Conservation (phyloP, 2,113 vertebrate genomes). For the Microcebus murinus region DNA sequence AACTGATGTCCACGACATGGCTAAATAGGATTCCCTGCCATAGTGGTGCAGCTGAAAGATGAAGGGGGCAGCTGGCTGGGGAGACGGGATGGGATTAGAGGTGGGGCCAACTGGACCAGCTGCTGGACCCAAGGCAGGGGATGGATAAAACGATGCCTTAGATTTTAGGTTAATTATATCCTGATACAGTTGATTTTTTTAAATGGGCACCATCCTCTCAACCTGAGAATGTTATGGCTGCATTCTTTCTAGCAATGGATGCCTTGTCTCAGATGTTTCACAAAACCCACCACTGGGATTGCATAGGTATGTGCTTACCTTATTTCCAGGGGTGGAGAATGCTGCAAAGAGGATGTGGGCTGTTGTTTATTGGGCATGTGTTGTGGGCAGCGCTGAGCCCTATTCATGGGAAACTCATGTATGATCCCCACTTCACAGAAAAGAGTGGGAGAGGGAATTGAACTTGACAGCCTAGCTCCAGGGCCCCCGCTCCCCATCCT, state of each 20-base stretch:
- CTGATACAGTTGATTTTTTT: neutral
- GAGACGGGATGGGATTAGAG: neutral
- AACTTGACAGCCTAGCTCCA: neutral
- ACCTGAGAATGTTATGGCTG: neutral
- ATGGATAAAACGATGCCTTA: neutral
- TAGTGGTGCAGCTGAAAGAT: neutral
- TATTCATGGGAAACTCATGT: neutral
- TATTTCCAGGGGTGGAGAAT: neutral
- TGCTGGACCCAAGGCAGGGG: neutral
- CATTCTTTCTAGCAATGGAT: neutral
- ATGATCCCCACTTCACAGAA: neutral
- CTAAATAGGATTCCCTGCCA: neutral
- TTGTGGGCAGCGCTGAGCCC: neutral
- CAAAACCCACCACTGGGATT: neutral
- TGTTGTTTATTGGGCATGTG: neutral
- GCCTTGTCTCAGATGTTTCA: neutral
- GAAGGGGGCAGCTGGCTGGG: rapidly evolving
- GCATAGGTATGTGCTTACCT: neutral
- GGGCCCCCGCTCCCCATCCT: neutral
- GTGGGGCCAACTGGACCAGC: neutral
- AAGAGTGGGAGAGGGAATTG: neutral
- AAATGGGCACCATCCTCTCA: neutral
- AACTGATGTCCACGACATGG: neutral
- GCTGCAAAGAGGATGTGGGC: rapidly evolving
- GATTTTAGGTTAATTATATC: neutral